Evolutionary conservation across 2,113 vertebrate genomes (phyloP).

Genomic region (Passer domesticus): DNA sequence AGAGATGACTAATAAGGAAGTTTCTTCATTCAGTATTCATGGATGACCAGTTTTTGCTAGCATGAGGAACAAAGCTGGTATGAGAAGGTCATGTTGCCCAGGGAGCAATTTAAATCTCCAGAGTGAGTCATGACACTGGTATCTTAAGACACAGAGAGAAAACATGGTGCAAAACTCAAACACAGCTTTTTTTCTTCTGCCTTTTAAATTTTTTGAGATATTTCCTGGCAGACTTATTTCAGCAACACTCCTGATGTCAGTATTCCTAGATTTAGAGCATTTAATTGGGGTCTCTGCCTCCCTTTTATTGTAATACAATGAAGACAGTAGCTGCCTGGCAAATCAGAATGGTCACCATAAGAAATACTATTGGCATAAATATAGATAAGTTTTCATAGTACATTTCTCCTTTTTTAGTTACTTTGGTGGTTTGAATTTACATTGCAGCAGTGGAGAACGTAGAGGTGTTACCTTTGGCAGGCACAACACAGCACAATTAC

Average conservation of each 20-base stretch:
- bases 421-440: background rate
- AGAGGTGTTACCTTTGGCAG: background rate
- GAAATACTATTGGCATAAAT: background rate
- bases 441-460: background rate
- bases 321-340: background rate
- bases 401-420: background rate
- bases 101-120: constrained; percentile 10
- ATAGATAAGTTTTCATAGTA: background rate
- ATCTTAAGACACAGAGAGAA: constrained; percentile 10
- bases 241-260: background rate
- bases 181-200: background rate
- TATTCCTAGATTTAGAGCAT: background rate
- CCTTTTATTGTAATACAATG: background rate
- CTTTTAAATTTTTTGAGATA: background rate
- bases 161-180: background rate
- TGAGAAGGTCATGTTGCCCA: constrained; percentile 14
- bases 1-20: constrained; percentile 67
- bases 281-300: background rate
- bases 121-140: constrained; percentile 44
- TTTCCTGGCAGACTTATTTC: background rate
- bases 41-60: constrained; percentile 57
- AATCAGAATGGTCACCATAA: background rate
- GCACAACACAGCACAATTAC: background rate
- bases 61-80: constrained; percentile 58
- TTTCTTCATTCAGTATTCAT: constrained; percentile 31